Evolutionary conservation across 1,140 invertebrate species (phyloP).

Genomic region (Macrostomum lignano): DNA sequence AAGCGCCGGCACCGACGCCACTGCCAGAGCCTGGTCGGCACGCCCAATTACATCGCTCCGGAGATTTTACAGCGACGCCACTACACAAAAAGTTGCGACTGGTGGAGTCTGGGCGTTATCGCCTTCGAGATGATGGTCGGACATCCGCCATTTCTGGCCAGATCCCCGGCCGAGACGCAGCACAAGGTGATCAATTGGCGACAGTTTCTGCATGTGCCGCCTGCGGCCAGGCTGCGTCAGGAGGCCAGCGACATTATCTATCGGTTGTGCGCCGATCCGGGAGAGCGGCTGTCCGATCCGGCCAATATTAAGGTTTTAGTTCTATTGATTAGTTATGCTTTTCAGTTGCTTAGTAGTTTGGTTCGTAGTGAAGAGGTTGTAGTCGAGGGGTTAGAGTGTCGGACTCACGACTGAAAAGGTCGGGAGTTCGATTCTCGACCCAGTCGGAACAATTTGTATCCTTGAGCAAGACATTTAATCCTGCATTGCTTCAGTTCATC

Average conservation of each 20-base stretch:
- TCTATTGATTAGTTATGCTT: no score
- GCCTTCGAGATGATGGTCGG: constrained; percentile 99
- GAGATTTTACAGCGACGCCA: constrained; percentile 84
- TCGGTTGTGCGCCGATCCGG: constrained; percentile 1
- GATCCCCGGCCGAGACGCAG: constrained; percentile 72
- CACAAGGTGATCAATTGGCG: constrained; percentile 93
- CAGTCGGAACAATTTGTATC: no score
- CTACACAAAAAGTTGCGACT: constrained; percentile 82
- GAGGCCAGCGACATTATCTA: constrained; percentile 1
- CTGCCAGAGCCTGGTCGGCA: constrained; percentile 42
- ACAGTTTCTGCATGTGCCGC: constrained; percentile 49
- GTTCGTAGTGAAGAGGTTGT: no score
- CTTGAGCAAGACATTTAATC: no score
- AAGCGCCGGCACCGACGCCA: not conserved
- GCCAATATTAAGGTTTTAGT: constrained; percentile 67
- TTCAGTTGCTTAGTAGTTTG: no score
- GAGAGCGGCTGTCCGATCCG: constrained; percentile 1
- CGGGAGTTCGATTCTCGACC: no score
- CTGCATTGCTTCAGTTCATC: no score
- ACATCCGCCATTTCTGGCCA: constrained; percentile 74
- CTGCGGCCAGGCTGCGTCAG: not conserved
- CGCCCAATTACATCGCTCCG: constrained; percentile 94
- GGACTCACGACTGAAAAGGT: no score
- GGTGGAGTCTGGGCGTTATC: constrained; percentile 96
- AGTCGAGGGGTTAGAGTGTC: no score